phyloP scores from a whole-genome alignment of 2,113 vertebrate species.

The Mixornis gularis region DNA sequence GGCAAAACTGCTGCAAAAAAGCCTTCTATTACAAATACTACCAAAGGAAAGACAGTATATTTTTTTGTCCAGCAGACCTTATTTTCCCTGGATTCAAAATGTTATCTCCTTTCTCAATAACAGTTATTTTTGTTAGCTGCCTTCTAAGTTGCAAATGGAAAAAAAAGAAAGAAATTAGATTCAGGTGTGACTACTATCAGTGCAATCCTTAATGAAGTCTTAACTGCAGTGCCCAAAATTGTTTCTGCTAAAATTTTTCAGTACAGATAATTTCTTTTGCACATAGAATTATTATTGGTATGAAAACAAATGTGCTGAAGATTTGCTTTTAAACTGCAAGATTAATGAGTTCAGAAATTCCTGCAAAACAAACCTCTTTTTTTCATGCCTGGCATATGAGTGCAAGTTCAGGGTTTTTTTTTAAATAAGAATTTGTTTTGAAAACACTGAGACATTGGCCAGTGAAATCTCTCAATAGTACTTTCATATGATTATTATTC shows the following conservation, averaged over 20 bases:
- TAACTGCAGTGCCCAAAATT: background rate
- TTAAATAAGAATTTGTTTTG: background rate
- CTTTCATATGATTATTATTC: background rate
- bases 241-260: background rate
- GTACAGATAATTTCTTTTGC: background rate
- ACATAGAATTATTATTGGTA: accelerated
- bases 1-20: background rate
- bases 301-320: background rate
- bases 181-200: background rate
- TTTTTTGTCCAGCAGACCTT: background rate
- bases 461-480: background rate
- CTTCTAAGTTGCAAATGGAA: background rate
- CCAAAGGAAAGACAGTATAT: background rate
- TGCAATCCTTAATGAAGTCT: background rate
- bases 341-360: background rate
- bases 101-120: background rate
- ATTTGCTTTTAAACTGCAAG: background rate
- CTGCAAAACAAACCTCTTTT: background rate
- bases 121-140: background rate
- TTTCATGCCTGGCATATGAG: accelerated
- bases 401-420: background rate
- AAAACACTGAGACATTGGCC: background rate
- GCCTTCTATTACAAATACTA: background rate
- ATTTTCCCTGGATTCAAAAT: background rate
- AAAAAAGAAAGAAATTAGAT: background rate